Base-by-base conservation (phyloP, 2,797 vertebrate species). In the Onychomys leucogaster region DNA sequence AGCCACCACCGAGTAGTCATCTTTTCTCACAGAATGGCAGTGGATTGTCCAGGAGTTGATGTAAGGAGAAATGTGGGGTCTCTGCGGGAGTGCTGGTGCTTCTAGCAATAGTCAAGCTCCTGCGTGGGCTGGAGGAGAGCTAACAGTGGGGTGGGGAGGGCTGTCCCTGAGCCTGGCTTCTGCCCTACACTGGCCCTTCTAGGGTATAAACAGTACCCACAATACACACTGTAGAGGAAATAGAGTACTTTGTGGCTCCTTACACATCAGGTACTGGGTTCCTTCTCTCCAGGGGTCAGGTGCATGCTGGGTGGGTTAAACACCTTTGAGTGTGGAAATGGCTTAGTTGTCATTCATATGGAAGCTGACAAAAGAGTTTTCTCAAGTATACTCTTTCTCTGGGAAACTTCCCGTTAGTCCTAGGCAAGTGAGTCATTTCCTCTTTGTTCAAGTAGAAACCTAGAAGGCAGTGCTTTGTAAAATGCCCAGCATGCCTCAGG, bases 351-450 rank as follows among this genome's bases (percentile, higher is more conserved):
- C 21, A 57, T 93, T 57, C 67, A 76, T 17, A 49, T 2, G 63
- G 71, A 76, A 34, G 63, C 73, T 85, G 52, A 94, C 57, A 67
- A 80, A 87, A 49, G 91, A 82, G 69, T 25, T 94, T 95, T 82
- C 83, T 52, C 67, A 49, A 83, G 21, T 86, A 17, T 14, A 84
- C 14, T 41, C 25, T 77, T 37, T 13, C 75, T 78, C 27, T 43
- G 41, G 12, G 16, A 88, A 23, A 21, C 41, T 69, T 49, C 11
- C 84, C 27, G 1, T 29, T 80, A 82, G 41, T 61, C 41, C 69
- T 55, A 32, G 0, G 52, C 55, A 69, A 87, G 59, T 88, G 57
- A 59, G 63, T 77, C 65, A 13, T 67, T 90, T 82, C 25, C 32
- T 32, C 5, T 67, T 16, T 63, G 95, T 93, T 88, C 75, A 32